Conservation (phyloP, 2,113 vertebrate species). For the Ptilorrhoa leucosticta region DNA sequence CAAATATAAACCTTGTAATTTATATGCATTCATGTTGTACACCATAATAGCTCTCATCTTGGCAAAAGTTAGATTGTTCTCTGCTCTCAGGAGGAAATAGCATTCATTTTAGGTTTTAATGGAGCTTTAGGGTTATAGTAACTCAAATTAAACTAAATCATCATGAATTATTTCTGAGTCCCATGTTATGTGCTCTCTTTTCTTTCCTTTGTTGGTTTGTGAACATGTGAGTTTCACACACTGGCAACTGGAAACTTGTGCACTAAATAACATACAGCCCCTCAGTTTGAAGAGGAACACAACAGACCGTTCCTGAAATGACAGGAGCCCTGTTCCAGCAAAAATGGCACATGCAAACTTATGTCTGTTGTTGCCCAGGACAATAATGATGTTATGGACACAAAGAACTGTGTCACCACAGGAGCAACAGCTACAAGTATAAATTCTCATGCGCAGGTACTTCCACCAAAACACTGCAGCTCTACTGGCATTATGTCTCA, state of each 20-base stretch:
- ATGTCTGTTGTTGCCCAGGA: background rate
- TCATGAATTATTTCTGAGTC: conserved; percentile 52
- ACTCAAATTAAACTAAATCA: conserved; percentile 50
- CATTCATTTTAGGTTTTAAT: conserved; percentile 24
- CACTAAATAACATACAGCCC: background rate
- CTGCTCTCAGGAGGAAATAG: conserved; percentile 28
- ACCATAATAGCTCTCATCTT: conserved; percentile 22
- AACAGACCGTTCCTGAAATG: background rate
- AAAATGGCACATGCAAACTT: background rate
- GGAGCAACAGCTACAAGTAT: background rate
- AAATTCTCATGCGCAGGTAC: background rate
- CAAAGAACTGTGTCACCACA: background rate
- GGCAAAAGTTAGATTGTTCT: conserved; percentile 19
- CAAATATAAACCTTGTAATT: conserved; percentile 23
- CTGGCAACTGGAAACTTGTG: background rate
- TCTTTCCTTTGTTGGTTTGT: background rate
- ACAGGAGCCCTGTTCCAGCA: background rate
- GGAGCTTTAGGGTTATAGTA: conserved; percentile 48
- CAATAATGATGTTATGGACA: background rate
- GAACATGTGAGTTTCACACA: background rate
- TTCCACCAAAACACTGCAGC: background rate
- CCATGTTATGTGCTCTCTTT: conserved; percentile 4
- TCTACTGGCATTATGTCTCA: background rate
- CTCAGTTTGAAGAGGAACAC: background rate
- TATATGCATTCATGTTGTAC: background rate